Evolutionary conservation across 2,888 invertebrate genomes (phyloP), one percentile per base, ranked within the genome.

Genomic region (Ormyrus thymus): DNA sequence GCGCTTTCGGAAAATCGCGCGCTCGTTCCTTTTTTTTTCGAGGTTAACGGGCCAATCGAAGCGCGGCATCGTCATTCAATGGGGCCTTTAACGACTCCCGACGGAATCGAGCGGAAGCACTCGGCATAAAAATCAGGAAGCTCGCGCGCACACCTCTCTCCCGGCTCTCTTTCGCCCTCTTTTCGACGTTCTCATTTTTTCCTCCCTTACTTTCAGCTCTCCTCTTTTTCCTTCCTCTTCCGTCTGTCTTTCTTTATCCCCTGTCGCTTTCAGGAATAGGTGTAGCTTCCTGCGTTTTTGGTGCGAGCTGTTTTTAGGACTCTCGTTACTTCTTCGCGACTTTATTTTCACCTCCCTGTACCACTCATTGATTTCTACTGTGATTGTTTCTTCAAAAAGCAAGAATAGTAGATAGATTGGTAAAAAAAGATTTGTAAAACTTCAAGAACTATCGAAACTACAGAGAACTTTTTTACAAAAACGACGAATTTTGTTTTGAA

Each of bases 51-150:
- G 70, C 75, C 79, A 65, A 70, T 76, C 75, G 75, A 75, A 53
- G 70, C 65, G 62, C 55, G 66, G 55, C 59, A 70, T 69, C 50
- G 59, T 65, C 70, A 72, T 75, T 72, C 78, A 78, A 81, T 81
- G 58, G 77, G 75, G 62, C 69, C 71, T 78, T 77, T 80, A 78
- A 80, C 80, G 80, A 73, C 58, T 75, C 77, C 75, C 74, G 45
- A 11, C 43, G 73, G 76, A 71, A 66, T 66, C 75, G 65, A 78
- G 61, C 50, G 48, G 65, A 73, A 71, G 72, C 73, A 71, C 73
- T 73, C 58, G 70, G 48, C 71, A 74, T 79, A 64, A 79, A 79
- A 81, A 81, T 79, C 79, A 77, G 77, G 75, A 79, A 72, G 53
- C 65, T 50, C 45, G 11, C 2, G 50, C 65, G 9, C 48, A 43